These are phyloP conservation scores for Globodera rostochiensis DNA, from an alignment of 1,140 invertebrate species.

Conservation along the genomic window DNA sequence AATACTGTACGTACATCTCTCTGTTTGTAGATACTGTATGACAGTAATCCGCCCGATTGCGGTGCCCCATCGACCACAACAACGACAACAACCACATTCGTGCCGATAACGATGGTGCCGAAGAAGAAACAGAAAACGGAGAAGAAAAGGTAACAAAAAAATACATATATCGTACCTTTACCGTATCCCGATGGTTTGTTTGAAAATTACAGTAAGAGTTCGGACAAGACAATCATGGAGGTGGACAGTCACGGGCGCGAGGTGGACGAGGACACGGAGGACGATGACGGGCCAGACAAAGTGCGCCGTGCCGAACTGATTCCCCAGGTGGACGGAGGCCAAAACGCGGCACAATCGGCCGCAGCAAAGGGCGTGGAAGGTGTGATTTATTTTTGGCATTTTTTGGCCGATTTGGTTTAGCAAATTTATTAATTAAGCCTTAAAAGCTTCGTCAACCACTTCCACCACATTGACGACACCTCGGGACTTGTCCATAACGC, in stretches of 20 bases:
- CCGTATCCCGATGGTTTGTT: too few relatives aligned
- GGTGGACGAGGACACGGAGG: constrained; percentile 14
- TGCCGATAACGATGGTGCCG: background rate
- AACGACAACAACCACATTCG: background rate
- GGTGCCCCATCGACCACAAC: background rate
- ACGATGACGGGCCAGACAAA: constrained; percentile 19
- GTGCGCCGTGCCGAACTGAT: constrained; percentile 13
- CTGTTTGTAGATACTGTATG: constrained; percentile 37
- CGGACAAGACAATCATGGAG: background rate
- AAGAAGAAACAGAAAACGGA: background rate
- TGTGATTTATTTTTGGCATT: background rate
- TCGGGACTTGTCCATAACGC: constrained; percentile 7
- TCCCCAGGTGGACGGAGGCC: constrained; percentile 12
- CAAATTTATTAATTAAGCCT: background rate
- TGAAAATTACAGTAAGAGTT: too few relatives aligned
- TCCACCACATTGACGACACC: background rate
- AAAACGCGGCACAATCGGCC: constrained; percentile 16
- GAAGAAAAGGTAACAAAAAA: background rate
- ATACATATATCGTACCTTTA: background rate
- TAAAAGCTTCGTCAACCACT: constrained; percentile 12
- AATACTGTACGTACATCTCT: background rate
- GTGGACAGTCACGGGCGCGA: background rate
- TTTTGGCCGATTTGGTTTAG: too few relatives aligned
- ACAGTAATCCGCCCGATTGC: constrained; percentile 48
- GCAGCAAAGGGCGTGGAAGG: constrained; percentile 10